These are phyloP conservation scores for Tiphia femorata DNA, from an alignment of 2,888 invertebrate species.

Conservation along the genomic window DNA sequence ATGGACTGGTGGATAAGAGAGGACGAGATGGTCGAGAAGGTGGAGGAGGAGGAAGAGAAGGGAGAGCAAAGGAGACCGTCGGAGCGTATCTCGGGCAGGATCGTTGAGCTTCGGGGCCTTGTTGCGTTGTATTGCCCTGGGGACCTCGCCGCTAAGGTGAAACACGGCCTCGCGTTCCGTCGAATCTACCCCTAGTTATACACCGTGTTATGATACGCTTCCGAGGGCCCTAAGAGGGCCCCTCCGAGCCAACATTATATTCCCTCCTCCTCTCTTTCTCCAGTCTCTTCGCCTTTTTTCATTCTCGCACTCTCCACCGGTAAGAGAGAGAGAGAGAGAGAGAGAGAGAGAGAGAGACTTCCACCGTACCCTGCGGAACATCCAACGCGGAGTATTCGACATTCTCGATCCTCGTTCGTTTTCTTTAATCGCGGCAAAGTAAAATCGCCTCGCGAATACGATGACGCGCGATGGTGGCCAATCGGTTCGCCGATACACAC, in stretches of 20 bases:
- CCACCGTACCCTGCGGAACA: too few relatives aligned
- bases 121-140: conserved; percentile 53
- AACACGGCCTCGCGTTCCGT: conserved; percentile 40
- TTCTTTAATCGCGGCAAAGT: too few relatives aligned
- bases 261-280: conserved; percentile 2
- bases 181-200: conserved; percentile 54
- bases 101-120: conserved; percentile 52
- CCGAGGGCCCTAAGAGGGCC: conserved; percentile 54
- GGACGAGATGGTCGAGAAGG: too few relatives aligned
- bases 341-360: background rate
- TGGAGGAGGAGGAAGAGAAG: conserved; percentile 12
- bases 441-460: conserved; percentile 17
- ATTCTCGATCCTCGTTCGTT: too few relatives aligned
- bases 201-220: conserved; percentile 56
- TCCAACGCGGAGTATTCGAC: too few relatives aligned
- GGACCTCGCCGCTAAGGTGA: conserved; percentile 38
- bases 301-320: conserved; percentile 7
- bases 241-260: conserved; percentile 40
- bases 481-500: conserved; percentile 22
- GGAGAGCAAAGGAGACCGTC: conserved; percentile 19
- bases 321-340: background rate
- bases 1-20: conserved; percentile 14
- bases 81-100: conserved; percentile 49
- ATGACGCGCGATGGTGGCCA: conserved; percentile 22
- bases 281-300: background rate